Percentiles rank a stretch among this genome's conserved stretches.
Evolutionary conservation across 2,888 invertebrate genomes (phyloP).

Genomic region (Aethes cnicana): DNA sequence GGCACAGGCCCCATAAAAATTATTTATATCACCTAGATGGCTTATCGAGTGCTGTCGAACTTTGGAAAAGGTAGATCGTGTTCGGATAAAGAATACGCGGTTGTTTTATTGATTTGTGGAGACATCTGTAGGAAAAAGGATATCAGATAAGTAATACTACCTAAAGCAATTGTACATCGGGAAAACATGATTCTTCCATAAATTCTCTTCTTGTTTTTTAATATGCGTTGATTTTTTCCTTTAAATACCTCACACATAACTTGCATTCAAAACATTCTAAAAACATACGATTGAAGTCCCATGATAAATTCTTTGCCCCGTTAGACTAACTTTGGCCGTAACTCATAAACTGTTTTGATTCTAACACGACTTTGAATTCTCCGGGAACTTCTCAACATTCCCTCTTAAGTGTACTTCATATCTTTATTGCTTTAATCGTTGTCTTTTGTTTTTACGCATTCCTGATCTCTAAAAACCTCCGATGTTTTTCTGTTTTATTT

Average conservation of each 20-base stretch:
- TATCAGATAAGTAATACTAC: no score
- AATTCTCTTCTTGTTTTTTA: no score
- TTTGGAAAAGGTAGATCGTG: slow-evolving; percentile 62
- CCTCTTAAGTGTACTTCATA: slow-evolving; percentile 4
- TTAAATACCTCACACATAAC: background rate
- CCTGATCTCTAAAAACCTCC: background rate
- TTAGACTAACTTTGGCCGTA: slow-evolving; percentile 18
- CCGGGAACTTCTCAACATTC: slow-evolving; percentile 14
- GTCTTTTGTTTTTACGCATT: slow-evolving; percentile 15
- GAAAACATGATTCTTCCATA: no score
- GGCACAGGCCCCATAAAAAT: slow-evolving; percentile 68
- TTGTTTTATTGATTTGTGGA: slow-evolving; percentile 39
- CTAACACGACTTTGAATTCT: slow-evolving; percentile 13
- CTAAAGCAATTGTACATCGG: no score
- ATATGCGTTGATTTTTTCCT: background rate
- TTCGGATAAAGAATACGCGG: slow-evolving; percentile 48
- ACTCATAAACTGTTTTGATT: slow-evolving; percentile 19
- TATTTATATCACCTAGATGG: slow-evolving; percentile 69
- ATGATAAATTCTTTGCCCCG: slow-evolving; percentile 8
- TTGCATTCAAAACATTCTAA: slow-evolving; percentile 1
- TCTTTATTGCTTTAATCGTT: slow-evolving; percentile 11
- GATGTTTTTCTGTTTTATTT: slow-evolving; percentile 2
- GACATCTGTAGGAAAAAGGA: slow-evolving; percentile 15
- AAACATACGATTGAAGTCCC: slow-evolving; percentile 3
- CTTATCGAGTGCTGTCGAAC: slow-evolving; percentile 69